Evolutionary conservation across 1,140 invertebrate species (phyloP), one percentile per base, ranked within the genome.

Genomic region (Maniola jurtina): DNA sequence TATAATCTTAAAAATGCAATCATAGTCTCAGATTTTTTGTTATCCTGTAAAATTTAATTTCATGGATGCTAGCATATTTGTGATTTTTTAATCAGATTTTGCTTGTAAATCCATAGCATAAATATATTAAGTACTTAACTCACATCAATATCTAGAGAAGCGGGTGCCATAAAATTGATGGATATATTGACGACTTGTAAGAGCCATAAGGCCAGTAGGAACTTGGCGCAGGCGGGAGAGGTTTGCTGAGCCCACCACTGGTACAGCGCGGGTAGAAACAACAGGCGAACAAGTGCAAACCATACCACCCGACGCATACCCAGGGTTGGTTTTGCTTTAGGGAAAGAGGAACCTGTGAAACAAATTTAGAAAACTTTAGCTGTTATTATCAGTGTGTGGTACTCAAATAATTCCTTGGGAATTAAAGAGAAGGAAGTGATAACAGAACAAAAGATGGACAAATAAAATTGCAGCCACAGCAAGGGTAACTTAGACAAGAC

Each of bases 281-380:
- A 71, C 38, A 97, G 93, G 64, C 97, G 92, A 52, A 96, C 90
- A 34, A 97, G 88, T 6, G 96, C 96, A 77, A 96, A 93, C 77
- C 95, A 93, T 54, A 96, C 94, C 52, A 98, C 95, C 10, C 95
- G 95, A 10, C 95, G 92, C 76, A 98, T 93, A 57, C 96, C 95
- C 90, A 97, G 95, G 75, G 97, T 97, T 1, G 97, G 96, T 83
- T 98, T 98, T 8, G 96, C 95, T 93, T 98, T 99, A 6, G 97
- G 95, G 90, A 98, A 98, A 55, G 97, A 97, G 16, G 97, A 98
- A 52, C 97, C 97, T 98, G 81, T 98, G 81, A 14, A 69, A 66
- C 74, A 45, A 59, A 54, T 48, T 25, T 25, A 25, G 1, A 2
- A 25, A 25, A 2, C 25, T 4, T 25, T 25, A 4, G 25, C 4